phyloP scores from a whole-genome alignment of 2,797 vertebrate genomes.

The Xenopus petersii region DNA sequence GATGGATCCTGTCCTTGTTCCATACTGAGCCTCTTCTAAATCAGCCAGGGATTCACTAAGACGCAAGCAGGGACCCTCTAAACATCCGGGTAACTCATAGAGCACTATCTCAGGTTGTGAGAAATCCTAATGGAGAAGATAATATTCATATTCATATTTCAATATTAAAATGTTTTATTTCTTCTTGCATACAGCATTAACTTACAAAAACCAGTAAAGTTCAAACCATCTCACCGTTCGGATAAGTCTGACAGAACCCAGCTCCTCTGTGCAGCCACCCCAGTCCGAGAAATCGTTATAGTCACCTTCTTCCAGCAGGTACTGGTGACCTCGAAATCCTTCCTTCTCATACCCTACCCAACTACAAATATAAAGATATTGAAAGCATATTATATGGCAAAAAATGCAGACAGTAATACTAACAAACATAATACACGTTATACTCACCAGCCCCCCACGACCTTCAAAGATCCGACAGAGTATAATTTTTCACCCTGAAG shows the following conservation, averaged over 20 bases:
- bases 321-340: conserved; percentile 90
- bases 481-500: conserved; percentile 63
- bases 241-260: conserved; percentile 82
- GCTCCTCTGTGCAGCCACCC: conserved; percentile 78
- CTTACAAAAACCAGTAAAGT: too few relatives aligned
- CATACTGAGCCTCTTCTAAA: conserved; percentile 73
- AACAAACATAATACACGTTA: background rate
- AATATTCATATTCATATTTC: background rate
- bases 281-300: conserved; percentile 87
- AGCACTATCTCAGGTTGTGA: conserved; percentile 77
- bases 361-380: conserved; percentile 56
- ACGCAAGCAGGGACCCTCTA: conserved; percentile 74
- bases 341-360: conserved; percentile 95
- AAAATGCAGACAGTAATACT: background rate
- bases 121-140: conserved; percentile 73
- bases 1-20: conserved; percentile 75
- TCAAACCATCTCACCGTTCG: conserved; percentile 70
- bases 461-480: conserved; percentile 77
- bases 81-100: conserved; percentile 73
- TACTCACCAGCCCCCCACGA: conserved; percentile 87
- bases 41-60: conserved; percentile 81
- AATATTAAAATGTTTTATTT: too few relatives aligned
- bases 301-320: conserved; percentile 92
- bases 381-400: background rate
- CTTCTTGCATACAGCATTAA: too few relatives aligned